A percentile compares a stretch with the other conserved stretches of the same genome.
phyloP scores from a whole-genome alignment of 2,113 vertebrate genomes.

The Atherinomorus stipes region DNA sequence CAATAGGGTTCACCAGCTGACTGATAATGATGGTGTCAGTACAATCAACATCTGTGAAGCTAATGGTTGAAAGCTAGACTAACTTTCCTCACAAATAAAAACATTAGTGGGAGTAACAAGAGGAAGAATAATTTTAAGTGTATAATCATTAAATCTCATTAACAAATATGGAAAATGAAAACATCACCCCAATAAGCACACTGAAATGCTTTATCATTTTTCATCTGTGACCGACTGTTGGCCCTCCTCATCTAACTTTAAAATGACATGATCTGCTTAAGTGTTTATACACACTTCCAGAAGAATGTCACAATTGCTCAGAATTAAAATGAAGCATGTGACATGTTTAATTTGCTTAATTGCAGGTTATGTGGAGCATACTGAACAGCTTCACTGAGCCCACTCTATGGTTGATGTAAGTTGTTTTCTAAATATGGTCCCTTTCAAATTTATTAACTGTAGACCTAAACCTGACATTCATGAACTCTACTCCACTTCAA shows the following conservation, averaged over 20 bases:
- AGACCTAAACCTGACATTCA: constrained; percentile 22
- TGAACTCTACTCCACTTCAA: constrained; percentile 14
- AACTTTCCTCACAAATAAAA: constrained; percentile 21
- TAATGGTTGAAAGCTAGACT: neutral
- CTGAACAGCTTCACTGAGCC: too few species aligned
- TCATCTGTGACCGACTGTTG: neutral
- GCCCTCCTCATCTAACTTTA: neutral
- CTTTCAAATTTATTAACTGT: neutral
- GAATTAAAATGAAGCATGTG: neutral
- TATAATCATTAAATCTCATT: neutral
- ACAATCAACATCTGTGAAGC: constrained; percentile 20
- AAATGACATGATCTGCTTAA: too few species aligned
- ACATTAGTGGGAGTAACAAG: constrained; percentile 6
- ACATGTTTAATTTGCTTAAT: neutral
- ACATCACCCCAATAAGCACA: neutral
- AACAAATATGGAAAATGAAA: constrained; percentile 8
- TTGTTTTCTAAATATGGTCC: too few species aligned
- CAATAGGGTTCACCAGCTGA: neutral
- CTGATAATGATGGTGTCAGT: constrained; percentile 15
- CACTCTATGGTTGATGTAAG: too few species aligned
- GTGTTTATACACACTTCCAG: neutral
- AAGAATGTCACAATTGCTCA: neutral
- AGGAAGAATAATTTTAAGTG: neutral
- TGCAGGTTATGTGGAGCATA: neutral
- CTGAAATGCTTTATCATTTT: too few species aligned